phyloP scores from a whole-genome alignment of 2,113 vertebrate species.

The Gymnocephalus cernua region DNA sequence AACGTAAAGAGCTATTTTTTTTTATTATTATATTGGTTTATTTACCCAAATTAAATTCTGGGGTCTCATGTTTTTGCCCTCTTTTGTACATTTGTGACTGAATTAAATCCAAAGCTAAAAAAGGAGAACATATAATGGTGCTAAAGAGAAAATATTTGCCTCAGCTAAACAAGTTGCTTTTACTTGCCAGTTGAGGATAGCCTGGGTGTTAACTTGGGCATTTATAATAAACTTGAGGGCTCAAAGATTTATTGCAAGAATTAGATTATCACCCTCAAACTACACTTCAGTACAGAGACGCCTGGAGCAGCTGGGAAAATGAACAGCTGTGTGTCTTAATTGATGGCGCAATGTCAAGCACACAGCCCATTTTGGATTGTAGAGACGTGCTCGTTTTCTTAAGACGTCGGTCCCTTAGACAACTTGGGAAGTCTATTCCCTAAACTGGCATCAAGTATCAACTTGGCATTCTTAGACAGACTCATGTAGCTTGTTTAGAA shows the following conservation, averaged over 20 bases:
- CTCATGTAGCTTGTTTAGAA: background rate
- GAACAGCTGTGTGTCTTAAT: constrained; percentile 54
- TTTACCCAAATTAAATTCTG: background rate
- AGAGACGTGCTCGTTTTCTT: constrained; percentile 28
- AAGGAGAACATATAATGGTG: background rate
- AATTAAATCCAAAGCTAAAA: background rate
- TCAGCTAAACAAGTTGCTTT: background rate
- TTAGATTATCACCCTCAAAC: background rate
- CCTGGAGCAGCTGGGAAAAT: constrained; percentile 19
- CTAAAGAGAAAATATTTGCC: background rate
- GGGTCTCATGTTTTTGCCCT: background rate
- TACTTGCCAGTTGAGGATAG: background rate
- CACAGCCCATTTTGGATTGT: constrained; percentile 12
- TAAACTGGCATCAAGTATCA: background rate
- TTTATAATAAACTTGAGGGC: constrained; percentile 4
- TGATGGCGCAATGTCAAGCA: constrained; percentile 44
- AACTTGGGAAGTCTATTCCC: background rate
- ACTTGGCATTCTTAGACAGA: background rate
- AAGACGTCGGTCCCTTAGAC: constrained; percentile 6
- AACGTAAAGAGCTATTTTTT: background rate
- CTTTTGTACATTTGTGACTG: background rate
- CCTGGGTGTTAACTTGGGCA: background rate
- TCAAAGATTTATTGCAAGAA: constrained; percentile 13
- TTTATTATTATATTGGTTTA: background rate
- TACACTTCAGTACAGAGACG: background rate